Evolutionary conservation across 2,113 vertebrate species (phyloP).

Genomic region (Lanius ludovicianus): DNA sequence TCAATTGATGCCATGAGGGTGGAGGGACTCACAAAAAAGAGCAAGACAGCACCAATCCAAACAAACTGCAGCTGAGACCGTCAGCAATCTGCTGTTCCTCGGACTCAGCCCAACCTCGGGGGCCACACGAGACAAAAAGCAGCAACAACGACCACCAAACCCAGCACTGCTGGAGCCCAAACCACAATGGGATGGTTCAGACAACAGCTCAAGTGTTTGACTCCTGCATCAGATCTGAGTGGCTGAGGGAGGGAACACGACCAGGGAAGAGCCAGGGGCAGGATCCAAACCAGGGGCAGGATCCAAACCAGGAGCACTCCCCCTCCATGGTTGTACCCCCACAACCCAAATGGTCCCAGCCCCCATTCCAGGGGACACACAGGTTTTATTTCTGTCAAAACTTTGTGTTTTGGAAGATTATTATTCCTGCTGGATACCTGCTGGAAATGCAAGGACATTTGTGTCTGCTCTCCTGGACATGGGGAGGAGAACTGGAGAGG

Average conservation of each 20-base stretch:
- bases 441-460: neutral
- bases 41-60: neutral
- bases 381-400: neutral
- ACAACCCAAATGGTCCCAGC: neutral
- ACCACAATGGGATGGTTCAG: rapidly evolving
- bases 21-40: neutral
- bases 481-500: neutral
- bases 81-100: neutral
- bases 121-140: neutral
- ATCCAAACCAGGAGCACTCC: neutral
- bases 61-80: neutral
- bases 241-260: neutral
- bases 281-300: neutral
- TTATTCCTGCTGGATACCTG: neutral
- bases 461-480: neutral
- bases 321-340: rapidly evolving
- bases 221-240: rapidly evolving
- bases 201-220: neutral
- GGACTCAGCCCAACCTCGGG: neutral
- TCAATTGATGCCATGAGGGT: neutral
- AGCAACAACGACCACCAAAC: rapidly evolving
- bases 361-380: neutral
- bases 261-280: rapidly evolving
- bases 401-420: neutral
- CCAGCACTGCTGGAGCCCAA: neutral